Percentiles rank a stretch among this genome's conserved stretches.
phyloP scores from a whole-genome alignment of 2,888 invertebrate genomes.

The Baccha elongata region DNA sequence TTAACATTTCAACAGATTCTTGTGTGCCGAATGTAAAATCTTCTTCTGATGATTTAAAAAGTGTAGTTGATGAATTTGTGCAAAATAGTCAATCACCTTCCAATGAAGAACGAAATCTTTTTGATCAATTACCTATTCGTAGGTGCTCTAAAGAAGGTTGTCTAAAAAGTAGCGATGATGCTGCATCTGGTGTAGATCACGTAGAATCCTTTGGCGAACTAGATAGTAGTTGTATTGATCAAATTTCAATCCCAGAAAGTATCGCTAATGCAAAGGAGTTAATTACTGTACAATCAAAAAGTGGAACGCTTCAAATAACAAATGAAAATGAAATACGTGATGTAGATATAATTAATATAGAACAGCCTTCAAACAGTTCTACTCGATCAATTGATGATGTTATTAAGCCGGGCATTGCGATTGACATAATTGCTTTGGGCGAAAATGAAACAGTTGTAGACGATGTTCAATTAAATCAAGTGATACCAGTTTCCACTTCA shows the following conservation, averaged over 20 bases:
- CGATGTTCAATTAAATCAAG: background rate
- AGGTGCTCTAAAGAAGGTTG: background rate
- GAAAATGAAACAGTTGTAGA: no score
- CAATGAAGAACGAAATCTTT: background rate
- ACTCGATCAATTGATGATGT: background rate
- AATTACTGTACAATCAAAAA: no score
- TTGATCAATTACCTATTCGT: background rate
- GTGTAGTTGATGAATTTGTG: background rate
- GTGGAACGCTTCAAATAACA: no score
- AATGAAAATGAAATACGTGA: no score
- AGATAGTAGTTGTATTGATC: no score
- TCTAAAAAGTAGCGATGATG: background rate
- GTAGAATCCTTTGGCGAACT: no score
- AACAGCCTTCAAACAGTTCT: background rate
- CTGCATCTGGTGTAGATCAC: no score
- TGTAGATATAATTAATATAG: no score
- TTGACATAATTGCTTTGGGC: no score
- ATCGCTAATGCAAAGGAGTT: no score
- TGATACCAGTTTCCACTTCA: background rate
- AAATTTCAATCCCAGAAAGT: no score
- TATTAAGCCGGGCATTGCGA: background rate
- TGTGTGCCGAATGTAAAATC: background rate
- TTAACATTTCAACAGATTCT: background rate
- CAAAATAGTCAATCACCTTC: background rate
- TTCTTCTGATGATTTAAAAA: constrained; percentile 9